phyloP scores from a whole-genome alignment of 1,140 invertebrate genomes.

The Apis mellifera region DNA sequence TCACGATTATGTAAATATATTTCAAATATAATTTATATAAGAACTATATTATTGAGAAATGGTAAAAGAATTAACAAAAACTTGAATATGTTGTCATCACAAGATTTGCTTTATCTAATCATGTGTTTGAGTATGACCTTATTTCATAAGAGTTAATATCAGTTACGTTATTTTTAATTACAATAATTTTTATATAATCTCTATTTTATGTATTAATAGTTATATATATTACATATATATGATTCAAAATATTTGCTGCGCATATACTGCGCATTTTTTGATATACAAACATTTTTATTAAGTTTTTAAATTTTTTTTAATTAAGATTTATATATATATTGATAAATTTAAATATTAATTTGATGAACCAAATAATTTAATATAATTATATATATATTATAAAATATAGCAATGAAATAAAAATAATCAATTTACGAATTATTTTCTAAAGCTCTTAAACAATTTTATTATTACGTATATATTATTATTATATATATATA shows the following conservation, averaged over 20 bases:
- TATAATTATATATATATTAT: not conserved
- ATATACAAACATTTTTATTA: not conserved
- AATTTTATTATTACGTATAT: not conserved
- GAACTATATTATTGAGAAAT: not conserved
- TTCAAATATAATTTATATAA: not conserved
- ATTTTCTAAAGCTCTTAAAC: not conserved
- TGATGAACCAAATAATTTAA: not conserved
- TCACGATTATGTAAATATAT: not conserved
- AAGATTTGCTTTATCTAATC: conserved; percentile 35
- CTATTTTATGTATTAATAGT: not conserved
- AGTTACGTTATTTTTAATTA: not conserved
- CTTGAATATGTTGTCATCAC: not conserved
- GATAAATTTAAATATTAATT: not conserved
- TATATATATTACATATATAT: not conserved
- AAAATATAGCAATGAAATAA: not conserved
- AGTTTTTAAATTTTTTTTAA: not conserved
- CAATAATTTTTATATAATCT: not conserved
- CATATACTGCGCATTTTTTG: not conserved
- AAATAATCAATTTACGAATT: not conserved
- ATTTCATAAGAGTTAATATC: conserved; percentile 7
- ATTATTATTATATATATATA: too few species aligned
- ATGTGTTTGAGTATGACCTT: not conserved
- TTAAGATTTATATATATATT: not conserved
- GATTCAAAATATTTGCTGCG: not conserved
- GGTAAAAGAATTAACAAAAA: not conserved